Base-by-base conservation (phyloP, 2,113 vertebrate species). In the Dascyllus trimaculatus region DNA sequence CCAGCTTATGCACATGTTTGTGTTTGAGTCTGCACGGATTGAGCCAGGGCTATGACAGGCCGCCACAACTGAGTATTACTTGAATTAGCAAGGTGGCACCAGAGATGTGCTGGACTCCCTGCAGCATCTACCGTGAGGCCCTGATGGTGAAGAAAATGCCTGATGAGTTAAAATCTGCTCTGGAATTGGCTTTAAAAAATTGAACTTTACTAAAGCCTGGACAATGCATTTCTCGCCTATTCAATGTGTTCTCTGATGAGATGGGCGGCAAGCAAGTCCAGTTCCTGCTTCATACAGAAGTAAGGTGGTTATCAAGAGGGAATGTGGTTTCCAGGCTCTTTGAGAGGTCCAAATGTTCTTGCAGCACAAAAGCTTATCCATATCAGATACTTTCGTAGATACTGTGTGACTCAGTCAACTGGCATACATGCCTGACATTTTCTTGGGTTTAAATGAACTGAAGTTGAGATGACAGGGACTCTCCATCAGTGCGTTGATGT, bases 231-330 rank as follows among this genome's bases (percentile, higher is more conserved):
- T 35, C 43, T 54, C 11, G 45, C 54, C 53, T 80, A 19, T 17
- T 70, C 11, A 26, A 62, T 19, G 11, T 46, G 49, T 51, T 78
- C 58, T 29, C n/a, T 13, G 21, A 40, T 35, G 59, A 78, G 19
- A 71, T 53, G 35, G 75, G 59, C 35, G 48, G 48, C 13, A 38
- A 63, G 58, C 72, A 72, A 38, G 22, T 72, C 11, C 35, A 64
- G 9, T 60, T 56, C 26, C 11, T 78, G 62, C 69, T 82, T 73
- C 74, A 66, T 38, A 64, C 51, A 4, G 71, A 83, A 46, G 54
- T 76, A 29, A 65, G 43, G 10, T 86, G 71, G 80, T 32, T 84
- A 11, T 82, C 81, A 35, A 64, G 43, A 62, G 68, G 80, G 11
- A 77, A 76, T 63, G 58, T 43, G 46, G 21, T 52, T 59, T 21